Conservation (phyloP, 2,113 vertebrate species). For the Pluvianellus socialis region DNA sequence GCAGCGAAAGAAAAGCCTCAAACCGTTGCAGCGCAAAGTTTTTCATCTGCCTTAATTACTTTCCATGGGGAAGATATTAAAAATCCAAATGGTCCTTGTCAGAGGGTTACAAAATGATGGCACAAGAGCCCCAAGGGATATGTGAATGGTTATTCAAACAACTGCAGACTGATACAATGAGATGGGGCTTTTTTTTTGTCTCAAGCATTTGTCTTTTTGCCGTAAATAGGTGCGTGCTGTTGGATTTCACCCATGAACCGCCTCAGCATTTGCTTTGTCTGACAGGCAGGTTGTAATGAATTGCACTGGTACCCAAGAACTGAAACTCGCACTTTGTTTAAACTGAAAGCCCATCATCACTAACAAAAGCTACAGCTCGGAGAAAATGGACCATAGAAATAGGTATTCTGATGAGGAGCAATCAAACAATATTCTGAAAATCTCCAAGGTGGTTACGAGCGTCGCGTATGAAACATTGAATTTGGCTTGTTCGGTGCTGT, state of each 20-base stretch:
- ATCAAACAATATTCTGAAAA: neutral
- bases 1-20: neutral
- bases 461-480: neutral
- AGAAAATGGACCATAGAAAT: neutral
- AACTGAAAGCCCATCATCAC: neutral
- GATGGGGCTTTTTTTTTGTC: neutral
- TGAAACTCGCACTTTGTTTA: neutral
- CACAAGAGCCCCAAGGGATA: accelerated
- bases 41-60: neutral
- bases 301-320: neutral
- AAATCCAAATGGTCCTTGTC: neutral
- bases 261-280: neutral
- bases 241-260: neutral
- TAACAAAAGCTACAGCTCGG: neutral
- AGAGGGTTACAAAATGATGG: neutral
- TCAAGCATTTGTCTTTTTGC: neutral
- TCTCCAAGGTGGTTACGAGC: neutral
- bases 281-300: neutral
- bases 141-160: neutral
- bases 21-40: neutral
- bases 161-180: neutral
- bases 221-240: neutral
- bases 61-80: neutral
- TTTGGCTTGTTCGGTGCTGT: neutral
- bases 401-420: neutral